Evolutionary conservation across 2,113 vertebrate genomes (phyloP), one percentile per base, ranked within the genome.

Genomic region (Platysternon megacephalum): DNA sequence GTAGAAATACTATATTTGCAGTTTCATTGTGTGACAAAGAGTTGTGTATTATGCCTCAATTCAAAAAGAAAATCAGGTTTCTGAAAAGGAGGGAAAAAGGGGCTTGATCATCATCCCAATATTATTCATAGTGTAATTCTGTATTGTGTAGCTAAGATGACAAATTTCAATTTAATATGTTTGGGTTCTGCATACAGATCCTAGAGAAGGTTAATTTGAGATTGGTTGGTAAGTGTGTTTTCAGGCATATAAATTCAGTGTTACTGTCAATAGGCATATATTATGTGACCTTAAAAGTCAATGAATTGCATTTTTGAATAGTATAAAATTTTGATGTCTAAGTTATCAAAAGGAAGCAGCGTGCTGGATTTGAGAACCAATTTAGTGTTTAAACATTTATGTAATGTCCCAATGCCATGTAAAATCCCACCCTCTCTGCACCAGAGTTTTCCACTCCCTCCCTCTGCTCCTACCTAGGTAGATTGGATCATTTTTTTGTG

Each of bases 1-100:
- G 35, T 86, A 49, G 89, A 96, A 94, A 28, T 91, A 81, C 83
- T 89, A 79, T 87, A 48, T 84, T 46, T 86, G 48, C 21, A 89
- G 44, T 84, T 95, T 48, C 29, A 26, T 90, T 92, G 85, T 87
- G 72, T 94, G 89, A 11, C 35, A 87, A 86, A 85, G 52, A 11
- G 22, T 24, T 55, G 13, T 32, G 11, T 88, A 22, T 53, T 76
- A n/a, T 53, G n/a, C 56, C 81, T 93, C 51, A 68, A 2, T 8
- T 90, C 42, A 86, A 22, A 68, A 86, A 86, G 78, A 79, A 93
- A 96, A 92, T 52, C 9, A 55, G 79, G 48, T 84, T 90, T 85
- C 68, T 61, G 56, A 32, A 82, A 84, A 44, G 42, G 44, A 80
- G 61, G 79, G 2, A 35, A 82, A 84, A 84, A 86, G 42, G 2